Percentiles rank a stretch among this genome's conserved stretches.
Evolutionary conservation across 2,113 vertebrate species (phyloP).

Genomic region (Paramormyrops kingsleyae): DNA sequence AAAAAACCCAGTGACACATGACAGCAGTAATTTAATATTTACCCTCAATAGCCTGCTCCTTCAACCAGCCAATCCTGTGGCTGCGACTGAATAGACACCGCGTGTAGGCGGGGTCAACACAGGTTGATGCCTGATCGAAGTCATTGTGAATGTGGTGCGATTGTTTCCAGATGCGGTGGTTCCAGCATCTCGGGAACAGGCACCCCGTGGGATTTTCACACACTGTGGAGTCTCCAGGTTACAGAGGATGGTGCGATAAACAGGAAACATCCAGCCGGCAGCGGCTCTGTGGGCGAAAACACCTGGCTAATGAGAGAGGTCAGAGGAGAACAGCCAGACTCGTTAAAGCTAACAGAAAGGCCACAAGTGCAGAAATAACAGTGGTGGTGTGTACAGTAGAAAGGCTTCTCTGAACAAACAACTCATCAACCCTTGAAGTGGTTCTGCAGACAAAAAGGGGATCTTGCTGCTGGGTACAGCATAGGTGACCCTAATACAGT

Average conservation of each 20-base stretch:
- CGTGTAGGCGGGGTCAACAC: neutral
- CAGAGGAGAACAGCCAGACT: neutral
- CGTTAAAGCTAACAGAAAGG: neutral
- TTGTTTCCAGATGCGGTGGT: neutral
- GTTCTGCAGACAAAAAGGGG: neutral
- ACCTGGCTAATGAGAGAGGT: neutral
- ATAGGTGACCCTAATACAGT: neutral
- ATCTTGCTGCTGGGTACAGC: neutral
- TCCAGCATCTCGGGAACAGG: neutral
- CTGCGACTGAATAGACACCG: neutral
- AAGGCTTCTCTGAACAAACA: neutral
- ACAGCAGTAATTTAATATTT: neutral
- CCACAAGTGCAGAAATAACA: neutral
- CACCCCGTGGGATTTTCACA: neutral
- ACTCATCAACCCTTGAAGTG: neutral
- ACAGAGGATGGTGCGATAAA: neutral
- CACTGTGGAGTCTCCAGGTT: neutral
- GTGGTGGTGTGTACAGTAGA: neutral
- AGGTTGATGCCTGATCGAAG: neutral
- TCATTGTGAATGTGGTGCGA: neutral
- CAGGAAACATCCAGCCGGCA: neutral
- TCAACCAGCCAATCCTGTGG: neutral
- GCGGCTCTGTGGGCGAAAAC: neutral
- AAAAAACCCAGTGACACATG: neutral
- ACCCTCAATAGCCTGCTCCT: neutral